Percentiles rank a stretch among this genome's conserved stretches.
Evolutionary conservation across 2,888 invertebrate species (phyloP).

Genomic region (Nemapogon koenigi): DNA sequence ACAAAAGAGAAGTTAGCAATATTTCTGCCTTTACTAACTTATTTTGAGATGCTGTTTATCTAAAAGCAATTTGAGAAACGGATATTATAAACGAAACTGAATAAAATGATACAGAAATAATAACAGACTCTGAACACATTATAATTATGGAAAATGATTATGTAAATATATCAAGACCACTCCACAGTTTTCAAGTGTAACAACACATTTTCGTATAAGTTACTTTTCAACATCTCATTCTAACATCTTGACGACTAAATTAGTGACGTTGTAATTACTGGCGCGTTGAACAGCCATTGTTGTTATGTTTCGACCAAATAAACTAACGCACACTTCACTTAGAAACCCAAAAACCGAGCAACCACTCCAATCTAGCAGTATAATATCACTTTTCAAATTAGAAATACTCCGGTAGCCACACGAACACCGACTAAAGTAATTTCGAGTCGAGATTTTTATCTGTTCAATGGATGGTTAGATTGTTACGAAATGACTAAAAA

Average conservation of each 20-base stretch:
- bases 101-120: too few relatives aligned
- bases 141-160: too few relatives aligned
- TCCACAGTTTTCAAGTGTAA: neutral
- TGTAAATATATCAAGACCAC: too few relatives aligned
- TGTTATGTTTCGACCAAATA: constrained; percentile 15
- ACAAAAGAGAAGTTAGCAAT: too few relatives aligned
- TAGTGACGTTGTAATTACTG: constrained; percentile 39
- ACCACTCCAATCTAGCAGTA: constrained; percentile 15
- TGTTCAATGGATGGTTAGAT: constrained; percentile 55
- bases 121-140: too few relatives aligned
- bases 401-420: constrained; percentile 38
- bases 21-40: too few relatives aligned
- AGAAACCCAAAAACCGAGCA: neutral
- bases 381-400: constrained; percentile 33
- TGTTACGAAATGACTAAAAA: constrained; percentile 44
- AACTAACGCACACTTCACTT: neutral
- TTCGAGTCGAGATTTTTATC: constrained; percentile 47
- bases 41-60: too few relatives aligned
- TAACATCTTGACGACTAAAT: constrained; percentile 43
- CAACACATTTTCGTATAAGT: neutral
- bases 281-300: constrained; percentile 36
- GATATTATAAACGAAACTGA: too few relatives aligned
- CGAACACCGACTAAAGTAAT: constrained; percentile 33
- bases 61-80: too few relatives aligned
- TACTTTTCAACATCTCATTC: constrained; percentile 27